Conservation (phyloP, 2,797 vertebrate species). For the Dicrostonyx torquatus region DNA sequence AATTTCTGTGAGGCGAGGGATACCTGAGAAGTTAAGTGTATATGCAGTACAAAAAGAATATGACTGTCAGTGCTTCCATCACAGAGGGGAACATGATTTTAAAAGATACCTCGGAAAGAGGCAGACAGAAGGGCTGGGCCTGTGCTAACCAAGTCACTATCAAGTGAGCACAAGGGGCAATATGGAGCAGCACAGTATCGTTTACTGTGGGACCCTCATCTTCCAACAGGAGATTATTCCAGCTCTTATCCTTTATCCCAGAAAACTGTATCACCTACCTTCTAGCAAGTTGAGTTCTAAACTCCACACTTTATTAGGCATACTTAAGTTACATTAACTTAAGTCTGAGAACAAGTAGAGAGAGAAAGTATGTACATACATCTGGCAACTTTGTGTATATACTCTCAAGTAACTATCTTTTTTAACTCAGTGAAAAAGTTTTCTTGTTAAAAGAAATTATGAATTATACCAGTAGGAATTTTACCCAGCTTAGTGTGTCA, state of each 20-base stretch:
- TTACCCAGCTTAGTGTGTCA: background rate
- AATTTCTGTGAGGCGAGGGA: background rate
- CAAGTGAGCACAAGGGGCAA: background rate
- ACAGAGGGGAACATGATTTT: background rate
- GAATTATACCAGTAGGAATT: background rate
- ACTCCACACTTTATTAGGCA: background rate
- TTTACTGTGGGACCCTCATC: background rate
- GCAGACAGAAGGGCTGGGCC: background rate
- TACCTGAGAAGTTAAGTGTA: background rate
- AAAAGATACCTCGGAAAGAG: background rate
- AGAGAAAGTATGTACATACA: background rate
- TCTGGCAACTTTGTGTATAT: background rate
- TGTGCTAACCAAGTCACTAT: background rate
- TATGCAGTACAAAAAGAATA: background rate
- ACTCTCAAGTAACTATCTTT: background rate
- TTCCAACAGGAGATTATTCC: background rate
- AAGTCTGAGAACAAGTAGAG: background rate
- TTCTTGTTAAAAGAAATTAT: conserved; percentile 1
- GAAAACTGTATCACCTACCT: background rate
- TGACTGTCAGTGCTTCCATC: background rate
- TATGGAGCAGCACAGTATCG: background rate
- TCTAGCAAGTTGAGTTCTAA: background rate
- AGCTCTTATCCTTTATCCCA: background rate
- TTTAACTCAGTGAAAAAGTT: conserved; percentile 12
- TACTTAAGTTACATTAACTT: background rate